Evolutionary conservation across 2,113 vertebrate genomes (phyloP).

Genomic region (Cairina moschata): DNA sequence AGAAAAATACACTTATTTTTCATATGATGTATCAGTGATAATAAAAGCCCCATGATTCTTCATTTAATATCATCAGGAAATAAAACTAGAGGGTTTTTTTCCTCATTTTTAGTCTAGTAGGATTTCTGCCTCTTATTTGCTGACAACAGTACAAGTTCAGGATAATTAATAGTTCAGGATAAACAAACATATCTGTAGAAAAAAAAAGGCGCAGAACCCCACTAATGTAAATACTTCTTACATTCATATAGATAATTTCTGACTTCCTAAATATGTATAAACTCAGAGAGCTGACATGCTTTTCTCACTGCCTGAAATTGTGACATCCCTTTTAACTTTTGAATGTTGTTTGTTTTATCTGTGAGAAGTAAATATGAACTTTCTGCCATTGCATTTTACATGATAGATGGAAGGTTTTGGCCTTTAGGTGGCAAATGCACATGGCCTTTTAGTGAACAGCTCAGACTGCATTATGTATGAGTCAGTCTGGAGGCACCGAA

Average conservation of each 20-base stretch:
- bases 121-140: constrained; percentile 10
- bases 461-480: not conserved
- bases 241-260: not conserved
- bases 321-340: not conserved
- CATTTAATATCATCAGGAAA: constrained; percentile 34
- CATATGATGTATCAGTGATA: constrained; percentile 52
- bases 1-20: constrained; percentile 56
- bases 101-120: constrained; percentile 9
- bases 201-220: not conserved
- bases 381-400: not conserved
- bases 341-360: not conserved
- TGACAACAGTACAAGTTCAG: not conserved
- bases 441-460: not conserved
- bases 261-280: not conserved
- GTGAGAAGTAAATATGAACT: not conserved
- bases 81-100: not conserved
- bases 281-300: not conserved
- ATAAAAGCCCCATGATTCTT: constrained; percentile 62
- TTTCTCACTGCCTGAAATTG: not conserved
- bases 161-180: not conserved
- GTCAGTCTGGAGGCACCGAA: not conserved
- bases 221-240: not conserved
- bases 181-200: not conserved
- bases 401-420: not conserved
- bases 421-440: not conserved